A percentile compares a stretch with the other conserved stretches of the same genome.
These are phyloP conservation scores for Erebia palarica DNA, from an alignment of 2,888 invertebrate species.

Conservation along the genomic window DNA sequence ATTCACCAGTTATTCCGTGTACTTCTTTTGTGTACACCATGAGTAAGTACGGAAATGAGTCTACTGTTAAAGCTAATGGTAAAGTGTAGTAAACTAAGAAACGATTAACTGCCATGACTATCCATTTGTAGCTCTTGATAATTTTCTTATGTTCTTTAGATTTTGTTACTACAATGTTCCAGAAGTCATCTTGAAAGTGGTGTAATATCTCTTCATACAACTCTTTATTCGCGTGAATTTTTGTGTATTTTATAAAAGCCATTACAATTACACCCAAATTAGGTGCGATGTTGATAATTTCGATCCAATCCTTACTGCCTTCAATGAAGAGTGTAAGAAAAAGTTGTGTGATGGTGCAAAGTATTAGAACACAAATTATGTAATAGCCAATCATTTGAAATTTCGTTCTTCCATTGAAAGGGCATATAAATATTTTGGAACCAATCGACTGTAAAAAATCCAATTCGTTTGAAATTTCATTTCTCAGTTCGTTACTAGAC, in stretches of 20 bases:
- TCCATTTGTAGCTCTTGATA: slow-evolving; percentile 51
- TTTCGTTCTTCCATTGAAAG: slow-evolving; percentile 56
- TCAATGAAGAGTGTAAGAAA: slow-evolving; percentile 52
- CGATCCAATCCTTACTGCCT: slow-evolving; percentile 57
- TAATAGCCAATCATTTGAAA: slow-evolving; percentile 47
- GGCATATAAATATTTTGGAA: slow-evolving; percentile 57
- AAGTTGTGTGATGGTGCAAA: slow-evolving; percentile 56
- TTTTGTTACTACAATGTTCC: slow-evolving; percentile 51
- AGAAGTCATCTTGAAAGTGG: slow-evolving; percentile 58
- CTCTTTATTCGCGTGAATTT: slow-evolving; percentile 52
- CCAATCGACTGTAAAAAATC: slow-evolving; percentile 54
- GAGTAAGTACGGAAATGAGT: slow-evolving; percentile 62
- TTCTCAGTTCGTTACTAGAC: slow-evolving; percentile 44
- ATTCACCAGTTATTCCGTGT: slow-evolving; percentile 46
- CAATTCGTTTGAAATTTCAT: slow-evolving; percentile 52
- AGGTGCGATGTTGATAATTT: slow-evolving; percentile 64
- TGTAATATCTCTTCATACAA: slow-evolving; percentile 55
- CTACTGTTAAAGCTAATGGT: slow-evolving; percentile 53
- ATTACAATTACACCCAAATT: slow-evolving; percentile 65
- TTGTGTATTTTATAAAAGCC: slow-evolving; percentile 59
- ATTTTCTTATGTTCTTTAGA: slow-evolving; percentile 50
- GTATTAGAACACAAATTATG: slow-evolving; percentile 47
- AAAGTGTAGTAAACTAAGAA: slow-evolving; percentile 57
- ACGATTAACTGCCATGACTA: slow-evolving; percentile 51
- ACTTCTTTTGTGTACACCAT: slow-evolving; percentile 58